A percentile compares a stretch with the other conserved stretches of the same genome.
phyloP scores from a whole-genome alignment of 2,797 vertebrate genomes.

The Chaunax sp. region DNA sequence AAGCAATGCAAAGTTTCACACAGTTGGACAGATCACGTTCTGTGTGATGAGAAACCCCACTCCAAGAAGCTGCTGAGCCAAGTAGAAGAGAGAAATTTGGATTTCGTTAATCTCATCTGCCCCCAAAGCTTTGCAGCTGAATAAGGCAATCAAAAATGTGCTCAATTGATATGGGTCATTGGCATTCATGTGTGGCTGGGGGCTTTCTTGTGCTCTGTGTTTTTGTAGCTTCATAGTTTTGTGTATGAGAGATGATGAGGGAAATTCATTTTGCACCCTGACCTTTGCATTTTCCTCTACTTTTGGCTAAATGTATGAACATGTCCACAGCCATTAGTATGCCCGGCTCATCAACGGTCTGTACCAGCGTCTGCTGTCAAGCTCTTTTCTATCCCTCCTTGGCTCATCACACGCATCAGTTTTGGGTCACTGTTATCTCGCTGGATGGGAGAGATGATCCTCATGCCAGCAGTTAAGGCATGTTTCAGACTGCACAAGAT shows the following conservation, averaged over 20 bases:
- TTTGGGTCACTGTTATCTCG: slow-evolving; percentile 58
- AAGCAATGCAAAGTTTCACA: not conserved
- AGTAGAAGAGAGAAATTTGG: slow-evolving; percentile 59
- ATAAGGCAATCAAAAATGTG: slow-evolving; percentile 49
- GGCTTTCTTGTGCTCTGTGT: slow-evolving; percentile 14
- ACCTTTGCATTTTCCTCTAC: slow-evolving; percentile 4
- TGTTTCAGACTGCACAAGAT: slow-evolving; percentile 23
- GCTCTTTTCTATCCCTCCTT: slow-evolving; percentile 47
- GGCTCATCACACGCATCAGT: slow-evolving; percentile 47
- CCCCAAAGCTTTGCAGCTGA: slow-evolving; percentile 53
- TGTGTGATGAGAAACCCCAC: slow-evolving; percentile 11
- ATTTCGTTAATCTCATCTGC: slow-evolving; percentile 66
- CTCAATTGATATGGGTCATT: slow-evolving; percentile 46
- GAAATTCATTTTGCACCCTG: slow-evolving; percentile 31
- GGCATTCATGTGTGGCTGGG: slow-evolving; percentile 30
- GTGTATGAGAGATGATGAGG: slow-evolving; percentile 23
- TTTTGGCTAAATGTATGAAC: slow-evolving; percentile 8
- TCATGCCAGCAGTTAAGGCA: slow-evolving; percentile 47
- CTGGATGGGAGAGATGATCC: slow-evolving; percentile 36
- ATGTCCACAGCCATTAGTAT: slow-evolving; percentile 7
- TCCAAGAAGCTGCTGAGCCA: slow-evolving; percentile 49
- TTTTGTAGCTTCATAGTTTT: slow-evolving; percentile 12
- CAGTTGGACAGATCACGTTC: slow-evolving; percentile 18
- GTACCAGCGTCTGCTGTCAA: slow-evolving; percentile 29
- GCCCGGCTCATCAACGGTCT: slow-evolving; percentile 47